Evolutionary conservation across 2,113 vertebrate genomes (phyloP), one percentile per base, ranked within the genome.

Genomic region (Tetraodon nigroviridis): DNA sequence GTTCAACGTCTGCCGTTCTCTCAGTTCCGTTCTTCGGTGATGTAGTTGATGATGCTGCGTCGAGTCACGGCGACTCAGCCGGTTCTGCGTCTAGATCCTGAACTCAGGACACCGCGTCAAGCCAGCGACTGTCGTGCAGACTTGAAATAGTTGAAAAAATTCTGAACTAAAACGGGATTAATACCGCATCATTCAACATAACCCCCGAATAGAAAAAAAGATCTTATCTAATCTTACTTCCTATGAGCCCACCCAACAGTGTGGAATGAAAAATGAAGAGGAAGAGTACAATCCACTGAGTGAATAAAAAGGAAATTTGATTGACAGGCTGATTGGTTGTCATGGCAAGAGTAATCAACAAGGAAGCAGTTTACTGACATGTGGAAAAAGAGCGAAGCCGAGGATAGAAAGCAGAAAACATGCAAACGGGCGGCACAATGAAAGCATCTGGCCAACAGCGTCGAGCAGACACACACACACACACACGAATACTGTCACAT

Each of bases 291-390:
- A 89, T 89, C 90, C 89, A 92, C 89, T 80, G 69, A 76, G 65
- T 64, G 73, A 67, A 74, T n/a, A n/a, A 78, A 37, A 58, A 61
- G 21, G 55, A 66, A 67, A 52, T 79, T 51, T 82, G 67, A 80
- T 68, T 77, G 79, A 86, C 65, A 83, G 83, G 87, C 91, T 91
- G 91, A 91, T 90, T 91, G 90, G 85, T 89, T 91, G 89, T 89
- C 89, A 79, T 83, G 91, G 84, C 86, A 82, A 84, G 51, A 65
- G 32, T 76, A 53, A 75, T 79, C 16, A 70, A 61, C 53, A 69
- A 58, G 47, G 64, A 58, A 42, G 69, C 47, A 51, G 50, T 83
- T 89, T 87, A 90, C 79, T 84, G 50, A 78, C 54, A 62, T 51
- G 69, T 4, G 51, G 5, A 29, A 22, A 67, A 51, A 42, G 45